Conservation (phyloP, 2,888 invertebrate genomes). For the Hirtodrosophila trivittata region DNA sequence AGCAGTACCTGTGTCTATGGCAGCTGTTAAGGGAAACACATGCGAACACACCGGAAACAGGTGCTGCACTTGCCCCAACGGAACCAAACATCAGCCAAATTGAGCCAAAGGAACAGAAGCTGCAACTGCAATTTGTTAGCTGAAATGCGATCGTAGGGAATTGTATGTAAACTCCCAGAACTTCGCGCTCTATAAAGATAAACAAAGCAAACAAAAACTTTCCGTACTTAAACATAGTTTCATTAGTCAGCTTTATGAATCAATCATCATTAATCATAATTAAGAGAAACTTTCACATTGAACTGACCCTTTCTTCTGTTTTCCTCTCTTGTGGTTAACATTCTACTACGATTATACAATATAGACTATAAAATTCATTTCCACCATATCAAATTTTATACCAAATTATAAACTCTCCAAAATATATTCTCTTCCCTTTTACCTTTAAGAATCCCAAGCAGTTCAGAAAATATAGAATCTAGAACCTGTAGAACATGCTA, state of each 20-base stretch:
- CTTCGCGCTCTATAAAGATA: not conserved
- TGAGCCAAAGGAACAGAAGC: constrained; percentile 5
- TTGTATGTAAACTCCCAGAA: too few species aligned
- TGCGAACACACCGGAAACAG: constrained; percentile 64
- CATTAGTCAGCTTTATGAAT: constrained; percentile 10
- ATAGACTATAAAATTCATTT: too few species aligned
- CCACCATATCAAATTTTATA: too few species aligned
- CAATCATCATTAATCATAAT: constrained; percentile 44
- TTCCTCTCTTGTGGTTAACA: constrained; percentile 7
- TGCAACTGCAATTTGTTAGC: constrained; percentile 12
- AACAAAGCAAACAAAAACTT: not conserved
- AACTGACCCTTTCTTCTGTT: constrained; percentile 8
- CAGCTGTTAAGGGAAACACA: constrained; percentile 18
- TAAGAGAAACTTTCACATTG: constrained; percentile 43
- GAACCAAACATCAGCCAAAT: constrained; percentile 33
- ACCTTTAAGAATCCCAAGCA: too few species aligned
- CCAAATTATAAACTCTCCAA: too few species aligned
- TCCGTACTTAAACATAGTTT: constrained; percentile 8
- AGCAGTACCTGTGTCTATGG: not conserved
- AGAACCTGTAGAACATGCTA: too few species aligned
- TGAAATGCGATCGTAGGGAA: not conserved
- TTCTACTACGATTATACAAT: constrained; percentile 1
- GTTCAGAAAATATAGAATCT: too few species aligned
- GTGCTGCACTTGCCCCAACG: constrained; percentile 60
- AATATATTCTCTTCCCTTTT: too few species aligned